A percentile compares a stretch with the other conserved stretches of the same genome.
Evolutionary conservation across 2,888 invertebrate genomes (phyloP).

Genomic region (Aleiodes leptofemur): DNA sequence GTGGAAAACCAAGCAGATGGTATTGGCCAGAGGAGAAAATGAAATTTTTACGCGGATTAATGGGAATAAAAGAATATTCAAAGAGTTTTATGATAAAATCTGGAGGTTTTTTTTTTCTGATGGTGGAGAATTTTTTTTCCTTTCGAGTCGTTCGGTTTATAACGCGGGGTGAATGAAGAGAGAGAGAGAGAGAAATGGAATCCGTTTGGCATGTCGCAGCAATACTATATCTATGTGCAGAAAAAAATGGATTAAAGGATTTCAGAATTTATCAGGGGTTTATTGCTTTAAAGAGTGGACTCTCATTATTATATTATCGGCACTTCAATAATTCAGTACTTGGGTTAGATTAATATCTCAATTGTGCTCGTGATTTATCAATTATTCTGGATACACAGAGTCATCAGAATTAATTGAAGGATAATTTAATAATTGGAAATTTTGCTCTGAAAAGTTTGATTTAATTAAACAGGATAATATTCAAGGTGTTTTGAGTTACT

Average conservation of each 20-base stretch:
- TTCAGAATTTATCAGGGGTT: too few species aligned
- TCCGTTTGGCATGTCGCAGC: too few species aligned
- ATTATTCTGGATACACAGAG: too few species aligned
- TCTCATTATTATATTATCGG: constrained; percentile 2
- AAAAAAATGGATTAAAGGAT: too few species aligned
- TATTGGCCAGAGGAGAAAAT: neutral
- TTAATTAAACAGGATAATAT: neutral
- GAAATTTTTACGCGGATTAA: neutral
- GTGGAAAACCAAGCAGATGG: constrained; percentile 24
- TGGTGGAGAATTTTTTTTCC: too few species aligned
- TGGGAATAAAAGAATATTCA: neutral
- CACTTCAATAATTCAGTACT: neutral
- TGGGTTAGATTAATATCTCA: neutral
- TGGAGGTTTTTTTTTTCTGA: too few species aligned
- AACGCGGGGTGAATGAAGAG: neutral
- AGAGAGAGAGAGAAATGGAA: neutral
- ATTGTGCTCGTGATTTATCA: neutral
- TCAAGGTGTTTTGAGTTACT: constrained; percentile 10
- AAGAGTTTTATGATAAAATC: too few species aligned
- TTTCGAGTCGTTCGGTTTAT: too few species aligned
- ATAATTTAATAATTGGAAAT: neutral
- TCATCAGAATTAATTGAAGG: neutral
- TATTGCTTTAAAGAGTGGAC: too few species aligned
- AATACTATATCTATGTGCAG: too few species aligned
- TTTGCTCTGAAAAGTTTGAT: constrained; percentile 2